These are phyloP conservation scores for Rattus norvegicus DNA, from an alignment of 2,113 vertebrate species.

Conservation along the genomic window GRCr8 NC_086022.1:106446501-106447000, in stretches of 20 bases:
- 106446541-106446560: conserved; percentile 42
- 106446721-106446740: conserved; percentile 79
- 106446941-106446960: conserved; percentile 75
- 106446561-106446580: conserved; percentile 86
- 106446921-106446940: conserved; percentile 79
- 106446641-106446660: conserved; percentile 90
- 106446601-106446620: conserved; percentile 92
- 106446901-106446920: conserved; percentile 79
- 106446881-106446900: conserved; percentile 84
- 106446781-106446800: conserved; percentile 72
- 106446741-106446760: conserved; percentile 76
- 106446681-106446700: conserved; percentile 83
- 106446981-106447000: conserved; percentile 36
- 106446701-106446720: conserved; percentile 79
- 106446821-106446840: conserved; percentile 72
- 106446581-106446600: conserved; percentile 90
- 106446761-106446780: conserved; percentile 82
- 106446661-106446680: conserved; percentile 85
- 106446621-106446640: conserved; percentile 89
- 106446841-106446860: conserved; percentile 71
- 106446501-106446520: conserved; percentile 34
- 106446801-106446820: conserved; percentile 69
- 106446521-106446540: conserved; percentile 62
- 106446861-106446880: conserved; percentile 79
- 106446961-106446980: conserved; percentile 62